Base-by-base conservation (phyloP, 2,113 vertebrate species). In the Actenoides hombroni region DNA sequence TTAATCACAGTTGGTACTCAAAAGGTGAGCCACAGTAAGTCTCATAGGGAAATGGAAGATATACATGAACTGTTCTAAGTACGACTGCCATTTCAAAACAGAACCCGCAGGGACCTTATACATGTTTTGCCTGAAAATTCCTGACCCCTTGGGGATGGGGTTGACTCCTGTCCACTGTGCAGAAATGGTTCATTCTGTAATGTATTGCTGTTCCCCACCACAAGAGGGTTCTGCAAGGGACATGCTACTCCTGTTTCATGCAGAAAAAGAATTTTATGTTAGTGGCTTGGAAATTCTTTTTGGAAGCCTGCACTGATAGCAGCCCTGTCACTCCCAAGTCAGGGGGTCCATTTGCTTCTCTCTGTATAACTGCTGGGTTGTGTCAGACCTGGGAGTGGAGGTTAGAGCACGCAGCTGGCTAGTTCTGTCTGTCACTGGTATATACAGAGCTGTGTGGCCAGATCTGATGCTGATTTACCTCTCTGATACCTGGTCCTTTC, bases 11-110 rank as follows among this genome's bases (percentile, higher is more conserved):
- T 15, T n/a, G 63, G 42, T 79, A 46, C 74, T 89, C 67, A 76
- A 94, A 96, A 95, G 91, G 95, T 89, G 88, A 83, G 25, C n/a
- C 10, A 2, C 61, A 37, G 42, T 54, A 93, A 93, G 54, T 87
- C 31, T 21, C 29, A 10, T 3, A 48, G 65, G 25, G 33, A 90
- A 86, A 83, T 46, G 48, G 12, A 67, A 80, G 61, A 25, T 40
- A 26, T 2, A 23, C 0, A 0, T 1, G 29, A 86, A 53, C 48
- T 75, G 39, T 71, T 24, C 16, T 51, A 71, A 84, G 37, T 75
- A 20, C 57, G 54, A 71, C 49, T 88, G 46, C 51, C 4, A 5
- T 56, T 80, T 89, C 65, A 78, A 80, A 91, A 39, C 13, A 13
- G 6, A 19, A n/a, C 33, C 24, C 14, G 16, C 28, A n/a, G 7